Evolutionary conservation across 2,888 invertebrate genomes (phyloP), one percentile per base, ranked within the genome.

Genomic region (Stenichneumon culpator): DNA sequence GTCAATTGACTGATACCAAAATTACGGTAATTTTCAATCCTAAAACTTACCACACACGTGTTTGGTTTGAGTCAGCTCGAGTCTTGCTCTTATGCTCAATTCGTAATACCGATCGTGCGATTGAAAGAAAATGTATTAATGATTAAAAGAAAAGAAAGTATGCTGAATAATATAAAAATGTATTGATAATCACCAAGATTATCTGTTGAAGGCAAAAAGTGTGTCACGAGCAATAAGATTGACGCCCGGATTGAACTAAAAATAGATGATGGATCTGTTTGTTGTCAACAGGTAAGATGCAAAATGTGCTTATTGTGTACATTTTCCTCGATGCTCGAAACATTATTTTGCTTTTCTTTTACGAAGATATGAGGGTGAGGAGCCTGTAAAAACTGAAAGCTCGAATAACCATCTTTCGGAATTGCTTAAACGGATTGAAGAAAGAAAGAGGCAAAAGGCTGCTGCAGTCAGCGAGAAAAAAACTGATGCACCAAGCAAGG

Each of bases 261-360:
- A 39, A 68, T 44, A 47, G 11, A 79, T 69, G 32, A 97, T 97
- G 97, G 96, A 96, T 94, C 94, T 97, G 88, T 97, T 97, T 92
- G 95, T 96, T 86, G 95, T 97, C 75, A 96, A 97, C 91, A 95
- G 97, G 97, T 97, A 94, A 89, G 88, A 44, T 44, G 44, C 14
- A 14, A 14, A 44, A 14, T 90, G 54, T 88, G 25, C 90, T 90
- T 65, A 36, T 69, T 44, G 57, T 75, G n/a, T 72, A 68, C 72
- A 68, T 63, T 57, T 16, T 36, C 36, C 2, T 22, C 16, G 11
- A 4, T 68, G 6, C 16, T 63, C 7, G 0, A 63, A 28, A 32
- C 11, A 63, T 63, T 22, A 54, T 22, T 16, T 22, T 54, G 3
- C 50, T 22, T 25, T 32, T 39, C 32, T 28, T 65, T 54, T 57